phyloP scores from a whole-genome alignment of 2,113 vertebrate genomes.

The Apodemus sylvaticus region DNA sequence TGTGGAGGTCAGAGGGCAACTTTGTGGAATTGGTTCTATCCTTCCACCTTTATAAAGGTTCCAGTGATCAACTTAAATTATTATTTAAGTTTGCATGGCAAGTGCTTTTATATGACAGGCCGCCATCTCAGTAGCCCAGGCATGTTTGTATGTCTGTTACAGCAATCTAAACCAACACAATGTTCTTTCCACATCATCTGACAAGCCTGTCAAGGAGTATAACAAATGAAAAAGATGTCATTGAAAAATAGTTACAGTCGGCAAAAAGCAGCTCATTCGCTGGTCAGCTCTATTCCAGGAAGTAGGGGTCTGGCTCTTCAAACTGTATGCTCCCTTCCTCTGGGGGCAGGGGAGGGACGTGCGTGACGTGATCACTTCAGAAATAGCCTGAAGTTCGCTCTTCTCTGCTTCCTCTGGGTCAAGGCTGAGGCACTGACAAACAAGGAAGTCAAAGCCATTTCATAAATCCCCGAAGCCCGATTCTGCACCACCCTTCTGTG shows the following conservation, averaged over 20 bases:
- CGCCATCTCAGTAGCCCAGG: too few relatives aligned
- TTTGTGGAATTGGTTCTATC: not conserved
- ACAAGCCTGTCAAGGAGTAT: not conserved
- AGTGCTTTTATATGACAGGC: not conserved
- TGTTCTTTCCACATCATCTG: not conserved
- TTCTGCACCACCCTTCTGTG: not conserved
- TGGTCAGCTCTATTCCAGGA: conserved; percentile 14
- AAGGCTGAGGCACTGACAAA: conserved; percentile 56
- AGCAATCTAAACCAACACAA: not conserved
- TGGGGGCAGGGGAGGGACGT: not conserved
- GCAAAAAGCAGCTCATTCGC: not conserved
- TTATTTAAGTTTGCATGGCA: not conserved
- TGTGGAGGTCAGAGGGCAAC: not conserved
- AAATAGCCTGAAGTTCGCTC: conserved; percentile 45
- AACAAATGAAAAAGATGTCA: not conserved
- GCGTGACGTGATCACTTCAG: not conserved
- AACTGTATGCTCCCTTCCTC: conserved; percentile 47
- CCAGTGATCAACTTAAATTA: not conserved
- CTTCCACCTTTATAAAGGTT: not conserved
- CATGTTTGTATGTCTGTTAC: not conserved
- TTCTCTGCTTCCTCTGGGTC: not conserved
- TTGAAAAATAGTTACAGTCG: not conserved
- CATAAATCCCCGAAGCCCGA: conserved; percentile 19
- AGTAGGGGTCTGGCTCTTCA: not conserved
- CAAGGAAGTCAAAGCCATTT: conserved; percentile 61